Evolutionary conservation across 2,113 vertebrate species (phyloP).

Genomic region (Oxygymnocypris stewartii): DNA sequence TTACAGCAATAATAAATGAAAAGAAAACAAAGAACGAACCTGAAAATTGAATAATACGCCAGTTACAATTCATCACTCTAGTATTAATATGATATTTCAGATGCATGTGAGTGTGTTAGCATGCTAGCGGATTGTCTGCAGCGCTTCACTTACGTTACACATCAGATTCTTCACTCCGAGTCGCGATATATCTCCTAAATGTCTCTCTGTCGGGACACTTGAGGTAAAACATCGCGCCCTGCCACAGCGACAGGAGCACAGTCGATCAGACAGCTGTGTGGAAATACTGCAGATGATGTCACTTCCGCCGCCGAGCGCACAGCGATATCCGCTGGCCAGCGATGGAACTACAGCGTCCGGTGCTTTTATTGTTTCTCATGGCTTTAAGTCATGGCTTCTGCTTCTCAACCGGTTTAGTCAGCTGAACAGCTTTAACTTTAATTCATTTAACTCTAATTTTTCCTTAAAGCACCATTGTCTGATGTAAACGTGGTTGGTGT

Average conservation of each 20-base stretch:
- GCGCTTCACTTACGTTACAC: slow-evolving; percentile 2
- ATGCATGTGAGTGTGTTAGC: background rate
- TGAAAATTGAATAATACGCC: background rate
- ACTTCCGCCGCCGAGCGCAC: slow-evolving; percentile 9
- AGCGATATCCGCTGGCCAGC: slow-evolving; percentile 51
- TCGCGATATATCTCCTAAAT: slow-evolving; percentile 36
- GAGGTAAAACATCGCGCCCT: slow-evolving; percentile 64
- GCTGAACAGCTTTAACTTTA: background rate
- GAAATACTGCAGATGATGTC: slow-evolving; percentile 10
- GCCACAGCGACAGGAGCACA: slow-evolving; percentile 13
- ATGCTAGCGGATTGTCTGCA: background rate
- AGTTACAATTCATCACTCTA: background rate
- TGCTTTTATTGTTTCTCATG: background rate
- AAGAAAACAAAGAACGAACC: background rate
- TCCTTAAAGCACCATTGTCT: background rate
- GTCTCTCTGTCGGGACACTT: slow-evolving; percentile 22
- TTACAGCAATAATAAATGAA: background rate
- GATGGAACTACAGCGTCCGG: fast-evolving
- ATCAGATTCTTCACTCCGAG: slow-evolving; percentile 1
- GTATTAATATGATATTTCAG: background rate
- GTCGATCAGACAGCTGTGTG: background rate
- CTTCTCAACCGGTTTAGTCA: background rate
- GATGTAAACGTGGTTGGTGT: background rate
- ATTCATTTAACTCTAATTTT: background rate
- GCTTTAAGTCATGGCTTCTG: background rate